phyloP scores from a whole-genome alignment of 2,113 vertebrate genomes.

The Heterocephalus glaber region DNA sequence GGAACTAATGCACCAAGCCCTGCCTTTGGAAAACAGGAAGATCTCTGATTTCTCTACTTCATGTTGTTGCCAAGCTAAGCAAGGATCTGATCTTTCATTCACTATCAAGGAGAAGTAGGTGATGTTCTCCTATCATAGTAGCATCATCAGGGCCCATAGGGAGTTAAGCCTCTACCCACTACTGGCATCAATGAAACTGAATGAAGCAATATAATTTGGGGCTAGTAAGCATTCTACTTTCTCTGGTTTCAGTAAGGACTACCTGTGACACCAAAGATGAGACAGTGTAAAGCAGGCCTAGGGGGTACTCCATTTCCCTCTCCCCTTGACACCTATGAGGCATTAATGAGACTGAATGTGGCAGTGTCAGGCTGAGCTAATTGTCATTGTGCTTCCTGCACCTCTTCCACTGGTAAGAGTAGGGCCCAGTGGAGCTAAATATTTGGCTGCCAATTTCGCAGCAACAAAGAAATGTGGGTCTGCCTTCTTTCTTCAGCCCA shows the following conservation, averaged over 20 bases:
- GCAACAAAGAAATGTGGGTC: constrained; percentile 36
- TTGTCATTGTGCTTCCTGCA: neutral
- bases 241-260: neutral
- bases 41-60: neutral
- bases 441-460: neutral
- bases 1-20: neutral
- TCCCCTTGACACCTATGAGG: neutral
- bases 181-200: neutral
- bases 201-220: neutral
- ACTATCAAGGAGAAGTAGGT: neutral
- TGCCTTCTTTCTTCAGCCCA: neutral
- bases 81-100: neutral
- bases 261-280: neutral
- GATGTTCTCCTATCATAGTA: neutral
- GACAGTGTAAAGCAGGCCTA: neutral
- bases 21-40: neutral
- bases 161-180: neutral
- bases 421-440: neutral
- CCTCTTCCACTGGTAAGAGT: neutral
- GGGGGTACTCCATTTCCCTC: neutral
- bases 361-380: neutral
- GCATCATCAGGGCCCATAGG: neutral
- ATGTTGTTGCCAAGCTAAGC: neutral
- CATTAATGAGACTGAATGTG: neutral
- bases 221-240: neutral